These are phyloP conservation scores for Diadema setosum DNA, from an alignment of 35 echinoderm and acorn worm species.

Conservation along the genomic window DNA sequence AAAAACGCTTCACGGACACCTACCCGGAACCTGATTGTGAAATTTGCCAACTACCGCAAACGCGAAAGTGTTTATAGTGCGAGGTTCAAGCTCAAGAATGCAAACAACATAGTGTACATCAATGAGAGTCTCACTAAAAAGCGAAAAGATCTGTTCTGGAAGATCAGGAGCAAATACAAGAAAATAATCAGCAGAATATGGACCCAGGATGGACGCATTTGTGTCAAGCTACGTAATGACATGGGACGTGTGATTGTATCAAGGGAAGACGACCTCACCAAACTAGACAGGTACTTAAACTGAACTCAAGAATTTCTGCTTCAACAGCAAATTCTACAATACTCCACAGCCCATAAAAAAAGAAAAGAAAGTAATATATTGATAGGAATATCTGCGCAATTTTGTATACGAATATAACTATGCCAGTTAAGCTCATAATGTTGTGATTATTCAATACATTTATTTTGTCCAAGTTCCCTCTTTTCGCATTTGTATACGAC, in stretches of 20 bases:
- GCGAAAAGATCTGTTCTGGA: not conserved
- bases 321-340: too few relatives aligned
- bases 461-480: too few relatives aligned
- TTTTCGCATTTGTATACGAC: too few relatives aligned
- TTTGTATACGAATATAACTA: too few relatives aligned
- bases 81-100: conserved; percentile 6
- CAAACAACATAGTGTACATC: too few relatives aligned
- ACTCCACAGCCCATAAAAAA: too few relatives aligned
- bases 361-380: too few relatives aligned
- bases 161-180: not conserved
- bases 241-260: not conserved
- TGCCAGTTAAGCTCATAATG: too few relatives aligned
- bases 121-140: conserved; percentile 2
- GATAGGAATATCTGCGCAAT: too few relatives aligned
- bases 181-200: not conserved
- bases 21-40: not conserved
- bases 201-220: conserved; percentile 8
- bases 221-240: not conserved
- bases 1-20: not conserved
- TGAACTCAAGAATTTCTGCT: too few relatives aligned
- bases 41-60: not conserved
- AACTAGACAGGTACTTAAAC: not conserved
- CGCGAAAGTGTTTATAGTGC: not conserved
- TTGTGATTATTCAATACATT: too few relatives aligned
- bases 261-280: not conserved